Evolutionary conservation across 1,140 invertebrate genomes (phyloP).

Genomic region (Papilio helenus): DNA sequence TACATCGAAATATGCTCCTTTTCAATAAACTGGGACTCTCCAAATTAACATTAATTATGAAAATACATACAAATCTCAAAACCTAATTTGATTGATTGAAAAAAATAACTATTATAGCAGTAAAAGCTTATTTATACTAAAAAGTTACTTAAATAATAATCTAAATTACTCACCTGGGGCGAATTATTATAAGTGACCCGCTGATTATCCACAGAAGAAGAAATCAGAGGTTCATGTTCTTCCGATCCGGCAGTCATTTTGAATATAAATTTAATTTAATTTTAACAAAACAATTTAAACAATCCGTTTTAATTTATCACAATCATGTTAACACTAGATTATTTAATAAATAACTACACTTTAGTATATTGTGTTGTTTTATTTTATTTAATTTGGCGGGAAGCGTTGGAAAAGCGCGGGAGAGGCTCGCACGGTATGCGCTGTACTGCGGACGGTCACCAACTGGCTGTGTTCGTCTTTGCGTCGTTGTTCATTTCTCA

Average conservation of each 20-base stretch:
- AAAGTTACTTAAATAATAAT: background rate
- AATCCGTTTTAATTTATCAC: slow-evolving; percentile 39
- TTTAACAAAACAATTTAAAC: slow-evolving; percentile 42
- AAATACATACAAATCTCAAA: background rate
- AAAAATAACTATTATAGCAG: background rate
- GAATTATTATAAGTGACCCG: slow-evolving; percentile 73
- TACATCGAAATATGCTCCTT: background rate
- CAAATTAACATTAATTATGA: background rate
- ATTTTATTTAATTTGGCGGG: slow-evolving; percentile 48
- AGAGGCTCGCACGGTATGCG: slow-evolving; percentile 42
- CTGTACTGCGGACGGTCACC: slow-evolving; percentile 43
- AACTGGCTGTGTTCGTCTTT: background rate
- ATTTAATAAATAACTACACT: slow-evolving; percentile 27
- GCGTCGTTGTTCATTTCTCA: slow-evolving; percentile 17
- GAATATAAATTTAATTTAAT: slow-evolving; percentile 43
- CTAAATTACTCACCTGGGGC: slow-evolving; percentile 57
- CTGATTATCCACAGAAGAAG: slow-evolving; percentile 73
- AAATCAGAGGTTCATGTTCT: slow-evolving; percentile 75
- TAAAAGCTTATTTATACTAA: background rate
- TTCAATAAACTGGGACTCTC: background rate
- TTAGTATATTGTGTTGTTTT: background rate
- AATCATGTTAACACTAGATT: slow-evolving; percentile 44
- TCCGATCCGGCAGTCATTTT: slow-evolving; percentile 76
- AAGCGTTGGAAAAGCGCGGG: slow-evolving; percentile 41
- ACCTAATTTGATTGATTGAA: background rate